These are phyloP conservation scores for Riptortus pedestris DNA, from an alignment of 1,140 invertebrate genomes.

Conservation along the genomic window DNA sequence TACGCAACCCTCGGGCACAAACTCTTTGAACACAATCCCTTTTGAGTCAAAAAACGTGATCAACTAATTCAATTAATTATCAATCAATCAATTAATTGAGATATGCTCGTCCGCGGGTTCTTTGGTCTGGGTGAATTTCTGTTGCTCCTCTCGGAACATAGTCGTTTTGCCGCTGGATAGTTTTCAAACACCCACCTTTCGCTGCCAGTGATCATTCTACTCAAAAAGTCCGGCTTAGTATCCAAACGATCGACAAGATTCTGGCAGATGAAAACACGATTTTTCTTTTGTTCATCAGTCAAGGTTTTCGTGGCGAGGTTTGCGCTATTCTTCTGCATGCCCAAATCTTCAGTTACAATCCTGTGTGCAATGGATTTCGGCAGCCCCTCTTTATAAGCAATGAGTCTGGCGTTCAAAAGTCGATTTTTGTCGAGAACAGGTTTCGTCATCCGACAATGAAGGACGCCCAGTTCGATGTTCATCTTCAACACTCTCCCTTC, in stretches of 20 bases:
- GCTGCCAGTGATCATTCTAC: neutral
- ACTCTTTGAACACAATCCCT: neutral
- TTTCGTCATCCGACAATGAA: neutral
- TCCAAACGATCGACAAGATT: too few relatives aligned
- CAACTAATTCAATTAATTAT: neutral
- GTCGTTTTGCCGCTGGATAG: neutral
- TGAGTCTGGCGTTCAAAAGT: neutral
- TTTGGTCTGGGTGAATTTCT: neutral
- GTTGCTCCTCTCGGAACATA: neutral
- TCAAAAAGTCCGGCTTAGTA: too few relatives aligned
- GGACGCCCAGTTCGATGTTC: neutral
- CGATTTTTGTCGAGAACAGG: neutral
- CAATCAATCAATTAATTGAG: neutral
- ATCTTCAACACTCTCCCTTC: neutral
- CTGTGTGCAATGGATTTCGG: neutral
- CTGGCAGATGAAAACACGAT: too few relatives aligned
- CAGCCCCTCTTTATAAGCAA: neutral
- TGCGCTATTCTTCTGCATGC: neutral
- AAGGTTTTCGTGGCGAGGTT: neutral
- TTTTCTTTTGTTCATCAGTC: too few relatives aligned
- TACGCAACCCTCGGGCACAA: neutral
- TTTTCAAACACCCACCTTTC: neutral
- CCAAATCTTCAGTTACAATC: neutral
- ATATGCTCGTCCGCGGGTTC: neutral
- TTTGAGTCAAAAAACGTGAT: neutral